Percentiles rank a stretch among this genome's conserved stretches.
These are phyloP conservation scores for Myodes glareolus DNA, from an alignment of 2,113 vertebrate genomes.

Conservation along the genomic window DNA sequence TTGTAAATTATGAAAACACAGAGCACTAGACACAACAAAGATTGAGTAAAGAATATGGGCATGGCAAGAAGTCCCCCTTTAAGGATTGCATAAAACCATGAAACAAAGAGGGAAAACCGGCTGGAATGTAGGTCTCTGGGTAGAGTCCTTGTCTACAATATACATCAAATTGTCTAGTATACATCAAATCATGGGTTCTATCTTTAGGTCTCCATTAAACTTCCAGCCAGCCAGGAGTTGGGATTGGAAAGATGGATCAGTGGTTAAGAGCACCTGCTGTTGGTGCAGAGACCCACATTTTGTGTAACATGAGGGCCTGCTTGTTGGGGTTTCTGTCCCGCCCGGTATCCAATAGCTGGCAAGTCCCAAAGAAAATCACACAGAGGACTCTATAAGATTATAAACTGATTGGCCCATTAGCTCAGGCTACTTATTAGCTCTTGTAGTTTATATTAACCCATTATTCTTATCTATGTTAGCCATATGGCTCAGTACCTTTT, in stretches of 20 bases:
- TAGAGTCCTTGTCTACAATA: not conserved
- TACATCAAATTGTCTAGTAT: not conserved
- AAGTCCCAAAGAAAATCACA: no score
- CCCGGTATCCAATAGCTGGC: no score
- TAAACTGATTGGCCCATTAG: no score
- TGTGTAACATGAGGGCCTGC: no score
- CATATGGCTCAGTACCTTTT: no score
- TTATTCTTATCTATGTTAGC: no score
- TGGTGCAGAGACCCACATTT: not conserved
- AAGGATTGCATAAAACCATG: not conserved
- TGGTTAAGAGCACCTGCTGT: not conserved
- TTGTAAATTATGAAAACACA: constrained; percentile 1
- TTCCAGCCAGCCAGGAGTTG: not conserved
- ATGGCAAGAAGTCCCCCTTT: not conserved
- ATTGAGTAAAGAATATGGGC: not conserved
- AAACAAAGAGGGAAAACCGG: not conserved
- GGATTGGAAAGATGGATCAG: not conserved
- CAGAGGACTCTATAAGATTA: no score
- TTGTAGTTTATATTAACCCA: no score
- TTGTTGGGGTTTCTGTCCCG: no score
- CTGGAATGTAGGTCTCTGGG: not conserved
- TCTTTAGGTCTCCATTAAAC: not conserved
- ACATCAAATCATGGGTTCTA: no score
- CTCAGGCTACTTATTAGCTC: no score
- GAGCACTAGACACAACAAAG: not conserved